These are phyloP conservation scores for Eueremaeus valkanovi DNA, from an alignment of 2,888 invertebrate species.

Conservation along the genomic window DNA sequence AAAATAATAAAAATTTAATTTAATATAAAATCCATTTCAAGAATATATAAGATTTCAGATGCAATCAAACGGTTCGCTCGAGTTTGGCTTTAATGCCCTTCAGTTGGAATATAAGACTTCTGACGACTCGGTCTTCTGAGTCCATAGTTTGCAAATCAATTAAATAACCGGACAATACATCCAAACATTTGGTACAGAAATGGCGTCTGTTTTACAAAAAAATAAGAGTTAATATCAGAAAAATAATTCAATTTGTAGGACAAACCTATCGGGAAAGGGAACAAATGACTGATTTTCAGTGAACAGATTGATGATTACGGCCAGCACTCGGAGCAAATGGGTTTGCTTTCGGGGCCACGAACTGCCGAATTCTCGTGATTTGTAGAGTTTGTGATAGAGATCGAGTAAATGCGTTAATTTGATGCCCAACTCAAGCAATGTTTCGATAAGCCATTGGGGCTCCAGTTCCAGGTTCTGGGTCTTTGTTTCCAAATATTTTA, in stretches of 20 bases:
- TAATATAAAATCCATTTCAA: background rate
- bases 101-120: background rate
- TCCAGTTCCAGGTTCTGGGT: conserved; percentile 51
- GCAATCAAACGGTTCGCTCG: conserved; percentile 7
- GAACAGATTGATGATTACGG: conserved; percentile 66
- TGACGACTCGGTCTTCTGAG: conserved; percentile 30
- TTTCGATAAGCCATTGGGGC: conserved; percentile 65
- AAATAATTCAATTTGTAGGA: background rate
- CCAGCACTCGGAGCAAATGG: conserved; percentile 73
- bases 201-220: conserved; percentile 57
- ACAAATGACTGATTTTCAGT: conserved; percentile 63
- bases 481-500: conserved; percentile 52
- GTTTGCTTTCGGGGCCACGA: conserved; percentile 78
- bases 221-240: conserved; percentile 48
- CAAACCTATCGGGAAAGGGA: conserved; percentile 55
- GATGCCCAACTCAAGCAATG: conserved; percentile 71
- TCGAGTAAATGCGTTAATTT: conserved; percentile 71
- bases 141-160: conserved; percentile 66
- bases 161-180: conserved; percentile 68
- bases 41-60: background rate
- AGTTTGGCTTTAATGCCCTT: background rate
- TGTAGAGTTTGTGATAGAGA: conserved; percentile 72
- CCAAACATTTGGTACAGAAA: conserved; percentile 66
- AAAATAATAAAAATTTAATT: background rate
- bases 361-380: conserved; percentile 70